Evolutionary conservation across 2,888 invertebrate species (phyloP), one percentile per base, ranked within the genome.

Genomic region (Podabrus alpinus): DNA sequence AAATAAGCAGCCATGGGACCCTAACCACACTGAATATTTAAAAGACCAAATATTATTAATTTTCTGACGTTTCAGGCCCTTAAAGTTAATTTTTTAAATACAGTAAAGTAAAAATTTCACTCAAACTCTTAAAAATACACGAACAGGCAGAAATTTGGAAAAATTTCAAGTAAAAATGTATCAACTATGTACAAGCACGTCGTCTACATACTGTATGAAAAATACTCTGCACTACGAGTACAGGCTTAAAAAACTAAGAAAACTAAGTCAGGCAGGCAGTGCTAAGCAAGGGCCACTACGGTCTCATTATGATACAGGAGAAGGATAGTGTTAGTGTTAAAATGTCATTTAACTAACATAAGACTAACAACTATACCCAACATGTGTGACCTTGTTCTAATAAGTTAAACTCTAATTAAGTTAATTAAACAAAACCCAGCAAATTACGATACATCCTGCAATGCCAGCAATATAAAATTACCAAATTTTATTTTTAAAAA

Each of bases 271-370:
- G 83, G 83, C 83, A 83, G 85, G 85, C 84, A 82, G 86, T 86
- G 86, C 86, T 85, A 85, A 84, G 86, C 86, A 83, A 84, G 83
- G 81, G 80, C 45, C 81, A 80, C 83, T 83, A 84, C 81, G 82
- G 76, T 80, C 82, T 83, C 83, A 80, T 77, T 73, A 74, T 76
- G 73, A 77, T 77, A 68, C 81, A 80, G 69, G 80, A 76, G 77
- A 81, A 80, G 81, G 78, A 81, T 81, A 83, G 85, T 86, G 84
- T 82, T 78, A 83, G 85, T 85, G 85, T 85, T 80, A 79, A 81
- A 83, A 82, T 85, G 83, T 84, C 79, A 79, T 67, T 68, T 69
- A 69, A 74, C 24, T 71, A 73, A 45, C 45, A 45, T 45, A 45
- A 73, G 66, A 66, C 68, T 71, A 24, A 72, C 24, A 59, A 62